A percentile compares a stretch with the other conserved stretches of the same genome.
Evolutionary conservation across 2,888 invertebrate genomes (phyloP).

Genomic region (Erpobdella octoculata): DNA sequence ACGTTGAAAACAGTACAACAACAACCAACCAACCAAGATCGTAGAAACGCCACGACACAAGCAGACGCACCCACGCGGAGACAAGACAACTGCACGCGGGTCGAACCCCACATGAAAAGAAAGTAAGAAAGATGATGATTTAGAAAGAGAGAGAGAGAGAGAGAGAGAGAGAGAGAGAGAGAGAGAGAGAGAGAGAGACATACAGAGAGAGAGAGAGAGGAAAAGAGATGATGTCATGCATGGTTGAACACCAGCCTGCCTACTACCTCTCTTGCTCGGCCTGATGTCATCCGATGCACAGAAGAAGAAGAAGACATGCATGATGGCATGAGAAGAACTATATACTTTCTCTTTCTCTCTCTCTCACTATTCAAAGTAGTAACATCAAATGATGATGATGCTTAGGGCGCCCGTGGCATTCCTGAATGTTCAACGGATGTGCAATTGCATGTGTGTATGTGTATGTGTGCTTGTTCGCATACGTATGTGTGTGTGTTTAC

Average conservation of each 20-base stretch:
- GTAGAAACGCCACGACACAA: no score
- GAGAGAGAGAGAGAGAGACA: background rate
- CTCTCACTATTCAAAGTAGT: no score
- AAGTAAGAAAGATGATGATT: background rate
- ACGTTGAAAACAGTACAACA: no score
- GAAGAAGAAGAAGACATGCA: background rate
- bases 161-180: background rate
- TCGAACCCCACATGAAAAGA: no score
- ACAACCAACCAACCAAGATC: no score
- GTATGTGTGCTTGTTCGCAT: background rate
- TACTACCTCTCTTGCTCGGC: no score
- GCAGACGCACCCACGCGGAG: no score
- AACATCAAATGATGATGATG: no score
- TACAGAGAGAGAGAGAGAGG: background rate
- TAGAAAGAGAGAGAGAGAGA: background rate
- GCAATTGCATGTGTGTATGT: conserved; percentile 13
- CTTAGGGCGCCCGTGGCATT: no score
- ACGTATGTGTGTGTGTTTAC: background rate
- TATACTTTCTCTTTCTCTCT: no score
- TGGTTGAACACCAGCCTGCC: conserved; percentile 5
- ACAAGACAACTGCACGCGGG: no score
- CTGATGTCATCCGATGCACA: background rate
- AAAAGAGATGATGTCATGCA: background rate
- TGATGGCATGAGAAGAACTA: background rate
- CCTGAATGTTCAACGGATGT: no score